These are phyloP conservation scores for Mareca penelope DNA, from an alignment of 2,797 vertebrate species.

Conservation along the genomic window DNA sequence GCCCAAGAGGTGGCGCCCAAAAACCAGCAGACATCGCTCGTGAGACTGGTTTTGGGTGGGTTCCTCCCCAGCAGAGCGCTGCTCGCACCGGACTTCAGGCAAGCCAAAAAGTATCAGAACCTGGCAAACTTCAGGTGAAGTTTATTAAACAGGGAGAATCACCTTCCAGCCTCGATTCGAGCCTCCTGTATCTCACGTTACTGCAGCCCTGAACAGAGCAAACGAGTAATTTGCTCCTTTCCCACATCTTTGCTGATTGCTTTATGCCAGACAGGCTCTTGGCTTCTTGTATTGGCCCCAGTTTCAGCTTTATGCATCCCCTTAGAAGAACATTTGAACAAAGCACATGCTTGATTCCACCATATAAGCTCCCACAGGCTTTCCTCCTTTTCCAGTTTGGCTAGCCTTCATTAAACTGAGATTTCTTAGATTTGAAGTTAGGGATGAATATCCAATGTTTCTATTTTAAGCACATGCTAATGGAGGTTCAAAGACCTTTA, in stretches of 20 bases:
- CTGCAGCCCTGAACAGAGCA: neutral
- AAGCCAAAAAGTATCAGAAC: neutral
- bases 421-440: neutral
- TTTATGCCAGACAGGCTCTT: neutral
- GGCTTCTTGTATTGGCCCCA: neutral
- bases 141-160: accelerated
- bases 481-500: neutral
- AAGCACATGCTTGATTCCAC: neutral
- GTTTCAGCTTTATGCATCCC: neutral
- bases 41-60: neutral
- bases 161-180: accelerated
- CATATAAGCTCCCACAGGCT: neutral
- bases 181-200: neutral
- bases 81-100: accelerated
- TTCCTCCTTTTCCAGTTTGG: neutral
- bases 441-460: neutral
- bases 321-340: neutral
- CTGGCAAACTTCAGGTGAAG: neutral
- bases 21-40: neutral
- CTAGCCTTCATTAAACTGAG: neutral
- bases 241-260: neutral
- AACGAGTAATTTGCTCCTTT: neutral
- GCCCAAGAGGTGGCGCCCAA: constrained; percentile 37
- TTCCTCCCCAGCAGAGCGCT: neutral
- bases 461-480: neutral